A percentile compares a stretch with the other conserved stretches of the same genome.
phyloP scores from a whole-genome alignment of 1,140 invertebrate species.

The Nautilus pompilius region DNA sequence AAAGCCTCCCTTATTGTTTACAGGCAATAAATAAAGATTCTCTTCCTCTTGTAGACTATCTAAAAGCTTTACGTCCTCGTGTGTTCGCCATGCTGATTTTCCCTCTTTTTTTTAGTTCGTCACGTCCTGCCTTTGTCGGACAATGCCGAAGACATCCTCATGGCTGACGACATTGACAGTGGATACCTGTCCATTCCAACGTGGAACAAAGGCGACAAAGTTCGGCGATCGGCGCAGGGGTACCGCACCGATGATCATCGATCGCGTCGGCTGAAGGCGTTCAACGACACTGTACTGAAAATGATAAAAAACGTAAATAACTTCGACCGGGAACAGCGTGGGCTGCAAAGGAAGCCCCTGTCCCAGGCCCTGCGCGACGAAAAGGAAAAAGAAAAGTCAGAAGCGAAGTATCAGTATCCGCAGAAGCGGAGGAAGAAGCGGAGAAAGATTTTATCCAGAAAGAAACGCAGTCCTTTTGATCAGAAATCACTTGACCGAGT shows the following conservation, averaged over 20 bases:
- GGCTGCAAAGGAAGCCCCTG: no score
- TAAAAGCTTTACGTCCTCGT: no score
- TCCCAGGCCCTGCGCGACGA: no score
- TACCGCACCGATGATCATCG: background rate
- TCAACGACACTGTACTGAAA: no score
- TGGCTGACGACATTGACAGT: constrained; percentile 9
- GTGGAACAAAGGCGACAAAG: background rate
- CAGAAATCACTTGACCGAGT: constrained; percentile 17
- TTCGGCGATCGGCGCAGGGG: background rate
- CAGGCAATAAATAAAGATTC: background rate
- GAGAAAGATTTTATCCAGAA: background rate
- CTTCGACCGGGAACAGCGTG: no score
- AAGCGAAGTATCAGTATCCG: no score
- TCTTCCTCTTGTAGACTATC: background rate
- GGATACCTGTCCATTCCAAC: background rate
- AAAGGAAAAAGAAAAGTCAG: no score
- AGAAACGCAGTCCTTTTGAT: constrained; percentile 8
- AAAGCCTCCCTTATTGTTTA: no score
- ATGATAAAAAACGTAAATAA: no score
- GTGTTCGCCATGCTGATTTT: no score
- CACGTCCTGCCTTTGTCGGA: constrained; percentile 19
- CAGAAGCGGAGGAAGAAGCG: no score
- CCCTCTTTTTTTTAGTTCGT: constrained; percentile 11
- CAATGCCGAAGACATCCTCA: constrained; percentile 8
- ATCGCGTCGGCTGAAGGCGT: background rate